phyloP scores from a whole-genome alignment of 2,113 vertebrate species.

The Ranitomeya imitator region DNA sequence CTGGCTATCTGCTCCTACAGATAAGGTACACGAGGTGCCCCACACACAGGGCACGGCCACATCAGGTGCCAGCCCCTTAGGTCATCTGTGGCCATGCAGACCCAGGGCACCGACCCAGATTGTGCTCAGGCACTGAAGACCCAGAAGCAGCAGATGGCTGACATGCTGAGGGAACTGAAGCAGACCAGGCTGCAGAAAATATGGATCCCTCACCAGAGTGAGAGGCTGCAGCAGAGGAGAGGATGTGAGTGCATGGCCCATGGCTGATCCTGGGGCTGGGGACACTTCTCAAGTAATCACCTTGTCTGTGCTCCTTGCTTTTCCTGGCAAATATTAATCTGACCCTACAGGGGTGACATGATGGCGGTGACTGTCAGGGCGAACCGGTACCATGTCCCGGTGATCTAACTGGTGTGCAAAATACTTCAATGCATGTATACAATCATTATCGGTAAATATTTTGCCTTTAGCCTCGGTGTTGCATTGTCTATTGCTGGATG shows the following conservation, averaged over 20 bases:
- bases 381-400: too few species aligned
- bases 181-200: constrained; percentile 87
- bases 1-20: not conserved
- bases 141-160: constrained; percentile 67
- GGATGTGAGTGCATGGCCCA: constrained; percentile 77
- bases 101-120: not conserved
- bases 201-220: constrained; percentile 82
- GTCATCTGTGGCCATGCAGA: constrained; percentile 5
- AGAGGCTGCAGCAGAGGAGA: constrained; percentile 74
- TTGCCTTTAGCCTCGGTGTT: too few species aligned
- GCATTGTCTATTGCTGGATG: too few species aligned
- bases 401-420: too few species aligned
- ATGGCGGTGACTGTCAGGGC: too few species aligned
- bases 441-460: too few species aligned
- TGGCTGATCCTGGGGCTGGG: not conserved
- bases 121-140: constrained; percentile 50
- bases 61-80: constrained; percentile 53
- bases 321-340: not conserved
- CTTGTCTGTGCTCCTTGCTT: not conserved
- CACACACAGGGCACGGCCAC: constrained; percentile 25
- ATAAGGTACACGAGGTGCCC: constrained; percentile 22
- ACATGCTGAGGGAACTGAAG: constrained; percentile 72
- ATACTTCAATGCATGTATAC: too few species aligned
- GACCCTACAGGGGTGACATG: not conserved
- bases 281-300: not conserved